Conservation (phyloP, 30 jellyfish, hydroid and myxozoan species). For the Sanderia malayensis region DNA sequence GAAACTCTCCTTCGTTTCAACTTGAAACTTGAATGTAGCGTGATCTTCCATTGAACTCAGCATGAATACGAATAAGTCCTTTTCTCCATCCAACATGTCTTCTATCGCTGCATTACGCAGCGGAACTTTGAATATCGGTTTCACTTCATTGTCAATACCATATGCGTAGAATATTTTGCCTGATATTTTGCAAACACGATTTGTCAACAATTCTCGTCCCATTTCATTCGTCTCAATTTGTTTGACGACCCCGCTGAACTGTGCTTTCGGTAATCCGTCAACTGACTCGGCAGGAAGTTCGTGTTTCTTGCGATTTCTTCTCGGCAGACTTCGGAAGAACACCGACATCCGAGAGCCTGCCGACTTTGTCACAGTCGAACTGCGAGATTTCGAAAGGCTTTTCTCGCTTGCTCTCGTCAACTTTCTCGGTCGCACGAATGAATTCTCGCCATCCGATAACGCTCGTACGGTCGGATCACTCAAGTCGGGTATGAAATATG, state of each 20-base stretch:
- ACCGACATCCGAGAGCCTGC: conserved; percentile 64
- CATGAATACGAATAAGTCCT: conserved; percentile 21
- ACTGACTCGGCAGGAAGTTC: conserved; percentile 45
- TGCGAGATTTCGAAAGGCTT: neutral
- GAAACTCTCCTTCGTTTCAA: conserved; percentile 65
- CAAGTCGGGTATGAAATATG: neutral
- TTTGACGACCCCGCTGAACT: conserved; percentile 51
- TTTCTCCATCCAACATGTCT: conserved; percentile 58
- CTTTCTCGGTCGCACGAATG: conserved; percentile 16
- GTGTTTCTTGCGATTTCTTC: conserved; percentile 45
- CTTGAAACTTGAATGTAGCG: conserved; percentile 36
- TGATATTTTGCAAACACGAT: conserved; percentile 82
- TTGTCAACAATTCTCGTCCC: conserved; percentile 30
- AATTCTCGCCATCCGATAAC: conserved; percentile 45
- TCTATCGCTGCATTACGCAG: conserved; percentile 88
- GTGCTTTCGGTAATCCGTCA: conserved; percentile 76
- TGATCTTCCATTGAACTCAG: conserved; percentile 83
- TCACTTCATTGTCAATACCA: conserved; percentile 48
- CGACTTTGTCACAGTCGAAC: conserved; percentile 20
- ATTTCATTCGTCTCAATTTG: conserved; percentile 38
- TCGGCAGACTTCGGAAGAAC: conserved; percentile 59
- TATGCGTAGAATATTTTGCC: conserved; percentile 91
- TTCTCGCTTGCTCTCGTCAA: conserved; percentile 5
- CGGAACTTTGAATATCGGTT: conserved; percentile 92
- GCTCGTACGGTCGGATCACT: conserved; percentile 21